Evolutionary conservation across 2,888 invertebrate species (phyloP).

Genomic region (Noctua pronuba): DNA sequence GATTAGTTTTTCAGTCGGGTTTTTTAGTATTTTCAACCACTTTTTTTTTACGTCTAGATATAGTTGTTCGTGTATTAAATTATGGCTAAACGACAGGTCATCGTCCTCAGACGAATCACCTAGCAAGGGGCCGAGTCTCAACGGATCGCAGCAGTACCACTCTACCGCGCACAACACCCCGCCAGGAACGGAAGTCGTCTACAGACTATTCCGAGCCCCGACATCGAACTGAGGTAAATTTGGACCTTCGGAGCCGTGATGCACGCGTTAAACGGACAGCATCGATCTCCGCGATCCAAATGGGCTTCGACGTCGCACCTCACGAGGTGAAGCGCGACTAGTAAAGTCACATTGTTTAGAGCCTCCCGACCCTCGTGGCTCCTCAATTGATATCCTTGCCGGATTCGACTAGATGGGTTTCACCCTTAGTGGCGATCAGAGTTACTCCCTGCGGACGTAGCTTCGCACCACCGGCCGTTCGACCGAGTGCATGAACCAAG

Average conservation of each 20-base stretch:
- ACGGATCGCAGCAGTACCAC: constrained; percentile 32
- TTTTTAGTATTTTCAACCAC: too few species aligned
- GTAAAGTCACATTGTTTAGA: constrained; percentile 84
- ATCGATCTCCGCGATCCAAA: constrained; percentile 77
- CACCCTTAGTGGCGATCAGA: constrained; percentile 82
- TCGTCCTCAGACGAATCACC: not conserved
- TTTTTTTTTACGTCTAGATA: too few species aligned
- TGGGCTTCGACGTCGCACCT: constrained; percentile 81
- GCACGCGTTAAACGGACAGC: constrained; percentile 73
- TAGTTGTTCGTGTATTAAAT: constrained; percentile 1
- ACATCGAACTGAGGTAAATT: constrained; percentile 56
- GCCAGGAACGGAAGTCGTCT: constrained; percentile 91
- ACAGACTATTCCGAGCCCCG: constrained; percentile 90
- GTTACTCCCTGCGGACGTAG: constrained; percentile 90
- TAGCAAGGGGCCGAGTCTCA: not conserved
- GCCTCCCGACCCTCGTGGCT: constrained; percentile 83
- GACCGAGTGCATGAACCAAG: constrained; percentile 91
- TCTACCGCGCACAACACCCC: constrained; percentile 81
- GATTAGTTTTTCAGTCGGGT: too few species aligned
- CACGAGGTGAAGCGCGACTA: constrained; percentile 76
- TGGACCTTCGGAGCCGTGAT: constrained; percentile 68
- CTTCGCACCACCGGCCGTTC: constrained; percentile 92
- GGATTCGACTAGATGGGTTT: constrained; percentile 86
- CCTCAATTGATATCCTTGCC: not conserved
- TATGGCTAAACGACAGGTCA: not conserved